phyloP scores from a whole-genome alignment of 2,113 vertebrate species.

The Megalops atlanticus region DNA sequence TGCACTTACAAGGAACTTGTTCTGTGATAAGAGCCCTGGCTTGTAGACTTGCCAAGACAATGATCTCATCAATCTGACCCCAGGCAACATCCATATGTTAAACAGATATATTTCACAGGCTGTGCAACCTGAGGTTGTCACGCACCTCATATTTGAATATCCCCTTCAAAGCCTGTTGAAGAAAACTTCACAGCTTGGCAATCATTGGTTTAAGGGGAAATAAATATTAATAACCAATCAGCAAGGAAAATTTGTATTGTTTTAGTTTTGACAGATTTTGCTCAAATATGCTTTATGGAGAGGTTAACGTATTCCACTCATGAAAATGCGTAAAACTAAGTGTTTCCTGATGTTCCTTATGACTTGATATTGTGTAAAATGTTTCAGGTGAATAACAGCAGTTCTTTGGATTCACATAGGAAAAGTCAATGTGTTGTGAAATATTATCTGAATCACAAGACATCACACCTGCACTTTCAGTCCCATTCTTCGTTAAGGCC shows the following conservation, averaged over 20 bases:
- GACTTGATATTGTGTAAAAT: neutral
- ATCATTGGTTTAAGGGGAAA: neutral
- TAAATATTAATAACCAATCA: neutral
- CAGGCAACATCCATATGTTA: constrained; percentile 14
- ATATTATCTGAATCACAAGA: neutral
- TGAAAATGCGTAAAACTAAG: neutral
- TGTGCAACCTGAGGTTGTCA: neutral
- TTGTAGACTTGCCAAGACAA: neutral
- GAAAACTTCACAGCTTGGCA: neutral
- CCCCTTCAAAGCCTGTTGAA: neutral
- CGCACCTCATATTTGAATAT: constrained; percentile 8
- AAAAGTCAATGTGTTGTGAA: neutral
- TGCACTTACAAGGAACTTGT: neutral
- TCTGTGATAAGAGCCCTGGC: neutral
- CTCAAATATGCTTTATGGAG: neutral
- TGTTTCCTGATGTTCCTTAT: neutral
- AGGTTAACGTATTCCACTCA: neutral
- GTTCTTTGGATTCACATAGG: neutral
- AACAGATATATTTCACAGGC: constrained; percentile 9
- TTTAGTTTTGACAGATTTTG: neutral
- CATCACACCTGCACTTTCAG: neutral
- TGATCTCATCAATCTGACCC: constrained; percentile 18
- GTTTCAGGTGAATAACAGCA: neutral
- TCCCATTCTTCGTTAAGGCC: neutral
- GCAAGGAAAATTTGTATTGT: constrained; percentile 2